These are phyloP conservation scores for Abrostola tripartita DNA, from an alignment of 2,888 invertebrate species.

Conservation along the genomic window DNA sequence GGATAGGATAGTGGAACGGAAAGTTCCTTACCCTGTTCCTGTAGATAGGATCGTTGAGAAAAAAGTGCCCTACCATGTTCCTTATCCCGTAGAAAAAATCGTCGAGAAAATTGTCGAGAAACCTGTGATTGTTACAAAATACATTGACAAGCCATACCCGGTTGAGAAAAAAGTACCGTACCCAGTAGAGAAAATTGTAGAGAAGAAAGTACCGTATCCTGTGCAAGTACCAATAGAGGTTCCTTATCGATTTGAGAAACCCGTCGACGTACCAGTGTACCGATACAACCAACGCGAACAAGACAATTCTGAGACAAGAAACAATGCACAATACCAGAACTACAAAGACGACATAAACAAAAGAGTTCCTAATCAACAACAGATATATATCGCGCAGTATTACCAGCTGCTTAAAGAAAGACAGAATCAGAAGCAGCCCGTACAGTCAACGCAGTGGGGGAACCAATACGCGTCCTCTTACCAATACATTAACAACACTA, in stretches of 20 bases:
- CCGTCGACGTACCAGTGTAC: slow-evolving; percentile 58
- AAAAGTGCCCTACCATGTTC: slow-evolving; percentile 77
- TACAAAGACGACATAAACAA: slow-evolving; percentile 46
- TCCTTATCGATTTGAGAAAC: slow-evolving; percentile 79
- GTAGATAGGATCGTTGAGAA: slow-evolving; percentile 85
- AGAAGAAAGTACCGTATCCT: slow-evolving; percentile 87
- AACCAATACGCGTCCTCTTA: slow-evolving; percentile 79
- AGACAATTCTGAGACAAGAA: slow-evolving; percentile 50
- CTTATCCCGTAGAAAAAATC: slow-evolving; percentile 83
- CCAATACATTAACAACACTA: slow-evolving; percentile 73
- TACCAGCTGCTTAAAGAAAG: slow-evolving; percentile 51
- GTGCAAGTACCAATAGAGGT: slow-evolving; percentile 87
- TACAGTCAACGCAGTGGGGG: slow-evolving; percentile 73
- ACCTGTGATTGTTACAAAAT: slow-evolving; percentile 83
- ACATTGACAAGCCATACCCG: slow-evolving; percentile 82
- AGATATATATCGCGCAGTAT: slow-evolving; percentile 48
- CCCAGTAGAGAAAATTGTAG: slow-evolving; percentile 84
- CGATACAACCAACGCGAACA: slow-evolving; percentile 37
- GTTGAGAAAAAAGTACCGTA: slow-evolving; percentile 83
- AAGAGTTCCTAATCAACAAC: slow-evolving; percentile 30
- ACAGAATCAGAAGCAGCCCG: slow-evolving; percentile 29
- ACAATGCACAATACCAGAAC: slow-evolving; percentile 49
- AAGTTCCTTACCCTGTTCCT: slow-evolving; percentile 80
- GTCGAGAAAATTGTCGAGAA: slow-evolving; percentile 89
- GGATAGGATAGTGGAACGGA: slow-evolving; percentile 86